Base-by-base conservation (phyloP, 2,797 vertebrate species). In the Phylloscopus collybita region DNA sequence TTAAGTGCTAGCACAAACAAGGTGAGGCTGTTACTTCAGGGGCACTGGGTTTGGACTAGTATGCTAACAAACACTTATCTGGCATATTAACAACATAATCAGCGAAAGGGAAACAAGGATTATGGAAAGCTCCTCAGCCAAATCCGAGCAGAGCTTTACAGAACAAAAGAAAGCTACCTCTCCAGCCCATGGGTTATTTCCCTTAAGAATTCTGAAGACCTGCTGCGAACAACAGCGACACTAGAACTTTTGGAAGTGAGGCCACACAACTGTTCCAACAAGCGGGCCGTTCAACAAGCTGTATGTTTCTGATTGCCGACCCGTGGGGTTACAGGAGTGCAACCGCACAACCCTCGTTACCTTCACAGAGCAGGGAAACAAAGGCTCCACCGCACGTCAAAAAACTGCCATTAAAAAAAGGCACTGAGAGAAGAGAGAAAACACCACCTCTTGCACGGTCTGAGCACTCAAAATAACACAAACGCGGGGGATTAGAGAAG, bases 71-170 rank as follows among this genome's bases (percentile, higher is more conserved):
- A 70, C 53, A 38, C 75, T 86, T 72, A 40, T 42, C 6, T 65
- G 50, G 87, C 81, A 61, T 54, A 73, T 36, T 56, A 90, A 86
- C 79, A 91, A 67, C 32, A 69, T 15, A 75, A 88, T 32, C 80
- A 86, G 73, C 27, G 34, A 84, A 87, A 82, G 61, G 61, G 80
- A 93, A 93, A 75, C 34, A 36, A 53, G 82, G 76, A 86, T 93
- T 92, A 95, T 34, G 51, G 84, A 93, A 96, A 95, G 84, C 95
- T 96, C 51, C 91, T 96, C 91, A 57, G 69, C 57, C 81, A 97
- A 96, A 95, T 82, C 92, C 19, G 0, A 72, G 38, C 0, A 76
- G 53, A 91, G 71, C 73, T 83, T 47, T 11, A 59, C 11, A 79
- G 81, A 94, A 93, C 93, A 94, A 96, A 89, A 80, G 81, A 36